phyloP scores from a whole-genome alignment of 2,113 vertebrate species.

The Orientallactaga bullata region DNA sequence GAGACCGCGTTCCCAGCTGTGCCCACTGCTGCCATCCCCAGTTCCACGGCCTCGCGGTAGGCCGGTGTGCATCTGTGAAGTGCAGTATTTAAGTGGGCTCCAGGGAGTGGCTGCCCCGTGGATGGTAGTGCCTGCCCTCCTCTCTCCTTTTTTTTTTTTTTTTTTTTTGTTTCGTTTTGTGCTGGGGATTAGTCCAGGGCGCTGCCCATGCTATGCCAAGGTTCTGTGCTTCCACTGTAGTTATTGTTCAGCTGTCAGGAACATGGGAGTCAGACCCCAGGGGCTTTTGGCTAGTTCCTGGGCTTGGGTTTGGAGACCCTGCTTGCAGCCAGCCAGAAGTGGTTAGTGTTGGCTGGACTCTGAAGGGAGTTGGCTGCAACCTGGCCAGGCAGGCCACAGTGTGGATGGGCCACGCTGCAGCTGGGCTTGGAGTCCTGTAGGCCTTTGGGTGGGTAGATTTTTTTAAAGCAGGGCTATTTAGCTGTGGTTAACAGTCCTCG shows the following conservation, averaged over 20 bases:
- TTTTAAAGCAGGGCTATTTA: background rate
- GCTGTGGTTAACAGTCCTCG: background rate
- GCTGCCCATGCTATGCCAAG: background rate
- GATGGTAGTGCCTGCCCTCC: background rate
- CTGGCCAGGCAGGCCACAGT: background rate
- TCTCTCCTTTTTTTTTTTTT: background rate
- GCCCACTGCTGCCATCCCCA: background rate
- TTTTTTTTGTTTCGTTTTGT: background rate
- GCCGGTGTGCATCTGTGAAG: background rate
- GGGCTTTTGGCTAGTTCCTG: background rate
- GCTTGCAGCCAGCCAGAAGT: background rate
- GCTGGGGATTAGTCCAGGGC: background rate
- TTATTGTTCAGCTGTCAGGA: background rate
- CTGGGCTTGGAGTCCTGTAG: background rate
- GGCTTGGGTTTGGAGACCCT: background rate
- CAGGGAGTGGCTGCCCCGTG: background rate
- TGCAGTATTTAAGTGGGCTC: background rate
- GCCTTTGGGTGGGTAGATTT: background rate
- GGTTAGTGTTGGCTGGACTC: background rate
- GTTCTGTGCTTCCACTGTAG: background rate
- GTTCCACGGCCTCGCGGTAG: background rate
- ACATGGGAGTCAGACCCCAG: background rate
- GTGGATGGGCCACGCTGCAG: background rate
- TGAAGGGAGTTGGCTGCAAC: constrained; percentile 49
- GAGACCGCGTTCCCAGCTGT: background rate